Conservation (phyloP, 2,888 invertebrate genomes). For the Palloptera scutellata region DNA sequence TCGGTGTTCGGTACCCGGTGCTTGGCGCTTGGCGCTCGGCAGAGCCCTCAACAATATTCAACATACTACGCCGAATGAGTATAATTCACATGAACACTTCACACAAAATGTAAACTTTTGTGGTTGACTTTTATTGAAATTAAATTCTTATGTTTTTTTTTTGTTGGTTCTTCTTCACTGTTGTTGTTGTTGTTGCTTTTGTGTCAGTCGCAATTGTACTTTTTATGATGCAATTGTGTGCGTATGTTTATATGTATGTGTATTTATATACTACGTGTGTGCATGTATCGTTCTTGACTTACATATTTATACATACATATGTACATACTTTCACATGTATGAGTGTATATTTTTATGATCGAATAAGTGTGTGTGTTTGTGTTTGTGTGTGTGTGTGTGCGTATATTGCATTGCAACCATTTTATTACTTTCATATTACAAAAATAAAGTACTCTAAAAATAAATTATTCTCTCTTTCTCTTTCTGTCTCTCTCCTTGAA, state of each 20-base stretch:
- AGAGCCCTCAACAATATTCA: too few relatives aligned
- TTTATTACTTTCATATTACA: too few relatives aligned
- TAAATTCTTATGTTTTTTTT: conserved; percentile 23
- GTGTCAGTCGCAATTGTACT: conserved; percentile 7
- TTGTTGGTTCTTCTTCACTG: conserved; percentile 18
- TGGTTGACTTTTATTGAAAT: conserved; percentile 28
- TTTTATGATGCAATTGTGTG: not conserved
- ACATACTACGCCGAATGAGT: too few relatives aligned
- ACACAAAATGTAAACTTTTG: conserved; percentile 10
- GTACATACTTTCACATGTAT: not conserved
- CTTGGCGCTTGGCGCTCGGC: not conserved
- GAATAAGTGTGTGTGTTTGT: not conserved
- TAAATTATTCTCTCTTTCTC: too few relatives aligned
- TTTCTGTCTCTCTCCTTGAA: conserved; percentile 18
- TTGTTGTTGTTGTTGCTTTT: conserved; percentile 4
- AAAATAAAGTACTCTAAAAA: too few relatives aligned
- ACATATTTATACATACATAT: conserved; percentile 1
- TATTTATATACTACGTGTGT: not conserved
- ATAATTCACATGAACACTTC: too few relatives aligned
- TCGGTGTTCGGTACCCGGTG: conserved; percentile 12
- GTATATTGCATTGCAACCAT: not conserved
- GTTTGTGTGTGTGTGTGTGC: not conserved
- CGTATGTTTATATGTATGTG: not conserved
- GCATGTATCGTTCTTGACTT: conserved; percentile 7
- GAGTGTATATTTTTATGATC: too few relatives aligned